Conservation (phyloP, 2,113 vertebrate species). For the Pristiophorus japonicus region DNA sequence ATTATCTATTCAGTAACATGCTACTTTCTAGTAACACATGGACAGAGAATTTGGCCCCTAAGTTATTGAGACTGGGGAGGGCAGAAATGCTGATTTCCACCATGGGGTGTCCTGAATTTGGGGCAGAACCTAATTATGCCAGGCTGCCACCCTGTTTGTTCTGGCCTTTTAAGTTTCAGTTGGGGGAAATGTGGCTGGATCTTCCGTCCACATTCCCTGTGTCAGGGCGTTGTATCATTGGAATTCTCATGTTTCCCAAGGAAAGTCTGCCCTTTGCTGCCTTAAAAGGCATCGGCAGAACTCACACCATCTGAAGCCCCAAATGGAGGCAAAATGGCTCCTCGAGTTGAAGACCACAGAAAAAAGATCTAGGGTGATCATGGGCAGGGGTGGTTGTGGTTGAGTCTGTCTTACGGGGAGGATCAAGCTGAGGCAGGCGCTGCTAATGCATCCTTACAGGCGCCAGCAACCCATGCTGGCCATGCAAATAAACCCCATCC, state of each 20-base stretch:
- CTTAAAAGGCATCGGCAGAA: not conserved
- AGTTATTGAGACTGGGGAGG: not conserved
- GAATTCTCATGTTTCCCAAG: not conserved
- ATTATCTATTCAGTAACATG: not conserved
- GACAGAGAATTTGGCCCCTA: not conserved
- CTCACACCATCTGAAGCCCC: not conserved
- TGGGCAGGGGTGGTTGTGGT: not conserved
- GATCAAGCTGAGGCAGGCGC: not conserved
- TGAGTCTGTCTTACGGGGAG: not conserved
- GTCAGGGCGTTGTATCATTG: not conserved
- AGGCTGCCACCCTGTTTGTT: not conserved
- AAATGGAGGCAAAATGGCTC: not conserved
- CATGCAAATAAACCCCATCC: not conserved
- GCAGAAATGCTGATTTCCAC: not conserved
- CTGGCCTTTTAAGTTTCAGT: not conserved
- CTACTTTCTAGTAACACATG: not conserved
- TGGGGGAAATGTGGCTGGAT: no score
- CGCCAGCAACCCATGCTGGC: not conserved
- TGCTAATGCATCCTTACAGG: not conserved
- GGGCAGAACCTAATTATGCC: not conserved
- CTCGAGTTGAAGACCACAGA: not conserved
- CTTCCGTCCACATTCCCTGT: not conserved
- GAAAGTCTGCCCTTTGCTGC: not conserved
- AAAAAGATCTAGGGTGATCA: not conserved
- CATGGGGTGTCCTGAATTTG: not conserved